These are phyloP conservation scores for Caenorhabditis sp. DNA, from an alignment of 2,888 invertebrate genomes.

Conservation along the genomic window DNA sequence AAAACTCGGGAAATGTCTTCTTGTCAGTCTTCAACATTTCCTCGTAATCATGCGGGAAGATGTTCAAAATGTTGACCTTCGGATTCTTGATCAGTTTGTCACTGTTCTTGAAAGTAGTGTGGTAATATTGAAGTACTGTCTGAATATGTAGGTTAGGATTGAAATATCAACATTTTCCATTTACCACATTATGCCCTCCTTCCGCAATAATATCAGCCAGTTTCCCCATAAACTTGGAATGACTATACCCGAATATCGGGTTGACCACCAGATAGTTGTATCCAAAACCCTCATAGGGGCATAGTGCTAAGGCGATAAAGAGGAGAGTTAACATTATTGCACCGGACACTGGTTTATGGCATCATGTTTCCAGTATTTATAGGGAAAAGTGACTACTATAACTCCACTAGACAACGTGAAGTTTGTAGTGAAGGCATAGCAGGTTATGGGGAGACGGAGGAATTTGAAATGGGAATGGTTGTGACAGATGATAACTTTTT, in stretches of 20 bases:
- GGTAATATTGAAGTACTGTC: constrained; percentile 42
- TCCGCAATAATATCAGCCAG: constrained; percentile 44
- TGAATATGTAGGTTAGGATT: not conserved
- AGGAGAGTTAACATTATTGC: not conserved
- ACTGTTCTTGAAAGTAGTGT: constrained; percentile 24
- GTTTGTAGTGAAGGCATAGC: too few relatives aligned
- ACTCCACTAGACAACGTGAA: too few relatives aligned
- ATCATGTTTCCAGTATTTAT: not conserved
- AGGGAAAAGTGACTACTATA: not conserved
- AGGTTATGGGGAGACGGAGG: too few relatives aligned
- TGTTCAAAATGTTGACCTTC: constrained; percentile 33
- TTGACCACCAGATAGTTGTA: constrained; percentile 19
- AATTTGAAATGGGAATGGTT: too few relatives aligned
- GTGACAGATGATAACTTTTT: too few relatives aligned
- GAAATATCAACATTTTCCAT: not conserved
- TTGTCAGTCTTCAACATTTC: constrained; percentile 18
- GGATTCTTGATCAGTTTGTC: constrained; percentile 35
- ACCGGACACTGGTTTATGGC: too few relatives aligned
- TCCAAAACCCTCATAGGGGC: not conserved
- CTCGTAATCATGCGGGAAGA: constrained; percentile 39
- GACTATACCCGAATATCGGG: constrained; percentile 48
- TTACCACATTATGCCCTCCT: constrained; percentile 42
- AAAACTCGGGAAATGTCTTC: constrained; percentile 36
- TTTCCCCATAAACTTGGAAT: constrained; percentile 36
- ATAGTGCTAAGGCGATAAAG: not conserved